These are phyloP conservation scores for Typhlichthys subterraneus DNA, from an alignment of 2,797 vertebrate genomes.

Conservation along the genomic window DNA sequence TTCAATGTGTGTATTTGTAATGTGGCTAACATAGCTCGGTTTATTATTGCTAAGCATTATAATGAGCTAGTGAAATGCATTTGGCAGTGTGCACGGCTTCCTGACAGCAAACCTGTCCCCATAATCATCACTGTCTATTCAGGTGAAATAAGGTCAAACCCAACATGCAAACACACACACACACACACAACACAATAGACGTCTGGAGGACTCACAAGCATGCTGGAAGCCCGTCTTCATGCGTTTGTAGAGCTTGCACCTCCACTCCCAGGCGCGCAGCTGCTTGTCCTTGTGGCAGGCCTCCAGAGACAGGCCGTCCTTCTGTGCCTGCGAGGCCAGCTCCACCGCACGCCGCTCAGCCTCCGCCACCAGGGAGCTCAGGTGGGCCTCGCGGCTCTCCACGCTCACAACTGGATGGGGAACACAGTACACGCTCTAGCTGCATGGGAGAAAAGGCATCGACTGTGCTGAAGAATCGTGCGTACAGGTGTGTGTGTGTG, in stretches of 20 bases:
- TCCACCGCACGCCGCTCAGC: constrained; percentile 85
- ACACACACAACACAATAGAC: not conserved
- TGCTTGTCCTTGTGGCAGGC: constrained; percentile 87
- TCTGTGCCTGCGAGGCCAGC: constrained; percentile 80
- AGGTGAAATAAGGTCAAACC: not conserved
- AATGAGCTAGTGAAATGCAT: no score
- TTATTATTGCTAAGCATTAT: no score
- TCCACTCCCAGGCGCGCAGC: constrained; percentile 91
- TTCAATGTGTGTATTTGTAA: no score
- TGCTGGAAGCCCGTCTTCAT: constrained; percentile 91
- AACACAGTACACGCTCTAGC: not conserved
- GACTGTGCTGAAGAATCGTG: no score
- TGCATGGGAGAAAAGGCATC: no score
- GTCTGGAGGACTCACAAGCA: constrained; percentile 81
- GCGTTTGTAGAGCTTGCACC: constrained; percentile 88
- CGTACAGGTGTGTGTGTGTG: no score
- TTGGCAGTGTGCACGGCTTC: no score
- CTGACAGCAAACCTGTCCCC: no score
- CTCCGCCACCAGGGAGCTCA: constrained; percentile 84
- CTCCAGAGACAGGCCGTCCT: constrained; percentile 82
- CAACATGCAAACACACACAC: constrained; percentile 8
- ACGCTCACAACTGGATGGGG: constrained; percentile 79
- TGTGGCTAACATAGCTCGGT: no score
- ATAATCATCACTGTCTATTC: no score
- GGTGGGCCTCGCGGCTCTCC: constrained; percentile 85